Evolutionary conservation across 1,140 invertebrate genomes (phyloP), one percentile per base, ranked within the genome.

Genomic region (Drosophila rufa): DNA sequence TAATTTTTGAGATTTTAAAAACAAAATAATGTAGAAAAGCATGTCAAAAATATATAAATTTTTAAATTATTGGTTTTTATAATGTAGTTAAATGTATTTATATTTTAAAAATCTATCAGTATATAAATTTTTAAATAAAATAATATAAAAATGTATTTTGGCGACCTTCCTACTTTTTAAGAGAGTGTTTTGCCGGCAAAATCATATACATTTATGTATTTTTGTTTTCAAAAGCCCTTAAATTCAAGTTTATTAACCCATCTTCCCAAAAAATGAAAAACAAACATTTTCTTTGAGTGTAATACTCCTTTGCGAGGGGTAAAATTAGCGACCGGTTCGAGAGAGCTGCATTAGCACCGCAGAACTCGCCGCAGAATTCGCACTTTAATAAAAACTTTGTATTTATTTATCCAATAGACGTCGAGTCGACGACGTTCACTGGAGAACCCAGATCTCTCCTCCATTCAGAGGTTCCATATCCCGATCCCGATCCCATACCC

Each of bases 391-490:
- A 87, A 89, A 56, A 73, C 56, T 77, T 75, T 65, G 79, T 87
- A 87, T 87, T 87, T 86, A 86, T 86, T 86, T 87, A 87, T 87
- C 85, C 82, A 87, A 87, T 89, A 87, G 85, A 74, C 80, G 57
- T 83, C 80, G 80, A 48, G 7, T 33, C 74, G 45, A 45, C 57
- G 71, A 40, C 56, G 65, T 71, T 71, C 69, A 50, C 53, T 59
- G 66, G 38, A 71, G 69, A 73, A 30, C 69, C 27, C 19, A 50
- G 38, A 58, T 50, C 38, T 59, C 67, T 38, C 0, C 22, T 42
- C 38, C 67, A 71, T 38, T 71, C 38, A 36, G 22, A 25, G 33
- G 53, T 56, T 40, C 27, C 48, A 15, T 14, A 38, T 19, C 15
- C 56, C 22, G 6, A 61, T 22, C n/a, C 25, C 38, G 27, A n/a